Conservation (phyloP, 2,888 invertebrate species). For the Drosophila borealis region DNA sequence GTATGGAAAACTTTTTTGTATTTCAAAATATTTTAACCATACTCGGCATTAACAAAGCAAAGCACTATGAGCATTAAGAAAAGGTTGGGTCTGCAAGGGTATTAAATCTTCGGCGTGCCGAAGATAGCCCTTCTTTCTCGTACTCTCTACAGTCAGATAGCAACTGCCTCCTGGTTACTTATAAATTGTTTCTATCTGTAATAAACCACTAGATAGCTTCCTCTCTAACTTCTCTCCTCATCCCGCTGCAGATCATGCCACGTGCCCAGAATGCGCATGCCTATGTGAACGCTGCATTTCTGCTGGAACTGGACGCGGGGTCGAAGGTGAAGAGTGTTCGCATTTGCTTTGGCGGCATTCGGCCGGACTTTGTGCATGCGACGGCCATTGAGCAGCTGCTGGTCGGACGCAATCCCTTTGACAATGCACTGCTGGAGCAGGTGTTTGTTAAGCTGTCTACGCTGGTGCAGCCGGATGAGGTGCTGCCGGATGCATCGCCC, state of each 20-base stretch:
- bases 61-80: too few relatives aligned
- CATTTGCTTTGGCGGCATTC: conserved; percentile 89
- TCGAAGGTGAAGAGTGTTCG: conserved; percentile 84
- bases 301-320: conserved; percentile 86
- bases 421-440: conserved; percentile 77
- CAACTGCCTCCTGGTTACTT: too few relatives aligned
- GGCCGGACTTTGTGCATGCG: conserved; percentile 87
- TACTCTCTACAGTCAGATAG: too few relatives aligned
- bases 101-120: too few relatives aligned
- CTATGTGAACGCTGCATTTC: conserved; percentile 91
- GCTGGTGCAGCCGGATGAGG: conserved; percentile 88
- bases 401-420: conserved; percentile 85
- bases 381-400: conserved; percentile 86
- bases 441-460: conserved; percentile 86
- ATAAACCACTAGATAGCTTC: neutral
- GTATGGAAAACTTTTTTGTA: too few relatives aligned
- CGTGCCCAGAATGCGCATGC: conserved; percentile 92
- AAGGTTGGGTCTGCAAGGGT: too few relatives aligned
- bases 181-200: neutral
- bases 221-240: neutral
- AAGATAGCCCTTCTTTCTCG: too few relatives aligned
- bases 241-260: conserved; percentile 87
- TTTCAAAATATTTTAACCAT: too few relatives aligned
- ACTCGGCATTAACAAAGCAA: too few relatives aligned
- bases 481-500: conserved; percentile 89